Evolutionary conservation across 2,797 vertebrate species (phyloP).

Genomic region (Hydrocynus forskahlii): DNA sequence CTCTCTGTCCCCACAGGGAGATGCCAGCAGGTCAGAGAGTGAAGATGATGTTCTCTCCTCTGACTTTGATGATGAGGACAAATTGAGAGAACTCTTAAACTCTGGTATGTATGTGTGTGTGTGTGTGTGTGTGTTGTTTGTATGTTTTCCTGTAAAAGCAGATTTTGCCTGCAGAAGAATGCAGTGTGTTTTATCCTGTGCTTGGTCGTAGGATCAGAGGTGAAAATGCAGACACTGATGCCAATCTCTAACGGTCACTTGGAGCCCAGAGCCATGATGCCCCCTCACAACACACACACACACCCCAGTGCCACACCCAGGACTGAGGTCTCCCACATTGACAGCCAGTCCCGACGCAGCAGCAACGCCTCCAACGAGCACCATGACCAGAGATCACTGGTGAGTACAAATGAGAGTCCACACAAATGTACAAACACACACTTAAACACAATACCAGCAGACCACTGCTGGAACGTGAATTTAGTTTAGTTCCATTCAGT

Average conservation of each 20-base stretch:
- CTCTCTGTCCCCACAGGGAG: slow-evolving; percentile 72
- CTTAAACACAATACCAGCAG: neutral
- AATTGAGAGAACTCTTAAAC: slow-evolving; percentile 73
- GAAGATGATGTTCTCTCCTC: slow-evolving; percentile 81
- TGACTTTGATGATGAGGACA: slow-evolving; percentile 81
- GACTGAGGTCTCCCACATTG: slow-evolving; percentile 59
- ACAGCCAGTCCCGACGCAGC: slow-evolving; percentile 74
- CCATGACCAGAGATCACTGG: slow-evolving; percentile 80
- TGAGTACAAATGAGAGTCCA: neutral
- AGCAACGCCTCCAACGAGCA: slow-evolving; percentile 78
- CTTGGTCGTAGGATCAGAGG: slow-evolving; percentile 79
- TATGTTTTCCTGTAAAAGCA: neutral
- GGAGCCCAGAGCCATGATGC: slow-evolving; percentile 74
- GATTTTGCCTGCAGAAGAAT: neutral
- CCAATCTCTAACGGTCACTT: slow-evolving; percentile 79
- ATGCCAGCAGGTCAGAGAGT: slow-evolving; percentile 83
- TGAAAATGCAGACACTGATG: slow-evolving; percentile 81
- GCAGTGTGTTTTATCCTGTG: slow-evolving; percentile 54
- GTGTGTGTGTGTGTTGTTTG: neutral
- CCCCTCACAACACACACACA: slow-evolving; percentile 64
- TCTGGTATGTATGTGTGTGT: slow-evolving; percentile 64
- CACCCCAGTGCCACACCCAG: slow-evolving; percentile 60
- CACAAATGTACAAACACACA: no score
- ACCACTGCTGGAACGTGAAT: neutral
- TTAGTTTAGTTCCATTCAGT: neutral